A percentile compares a stretch with the other conserved stretches of the same genome.
Evolutionary conservation across 2,888 invertebrate genomes (phyloP).

Genomic region (Campopleginae sp.): DNA sequence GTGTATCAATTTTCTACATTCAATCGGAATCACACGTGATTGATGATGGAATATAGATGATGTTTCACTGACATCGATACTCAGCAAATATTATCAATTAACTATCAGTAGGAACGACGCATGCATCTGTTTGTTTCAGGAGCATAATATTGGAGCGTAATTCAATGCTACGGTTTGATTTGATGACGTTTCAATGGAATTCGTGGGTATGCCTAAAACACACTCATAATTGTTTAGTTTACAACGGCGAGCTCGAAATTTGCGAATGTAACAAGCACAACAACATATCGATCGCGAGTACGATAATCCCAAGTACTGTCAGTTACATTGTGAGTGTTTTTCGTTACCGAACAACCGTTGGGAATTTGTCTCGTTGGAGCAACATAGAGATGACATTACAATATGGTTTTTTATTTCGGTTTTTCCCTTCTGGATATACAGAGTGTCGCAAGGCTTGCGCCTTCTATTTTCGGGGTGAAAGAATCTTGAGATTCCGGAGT

Average conservation of each 20-base stretch:
- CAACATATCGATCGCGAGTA: background rate
- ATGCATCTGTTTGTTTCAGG: background rate
- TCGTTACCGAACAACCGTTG: background rate
- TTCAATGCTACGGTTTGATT: background rate
- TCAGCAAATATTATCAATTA: conserved; percentile 14
- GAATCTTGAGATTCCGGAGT: background rate
- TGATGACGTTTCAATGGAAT: background rate
- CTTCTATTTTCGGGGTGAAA: background rate
- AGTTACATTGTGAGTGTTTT: background rate
- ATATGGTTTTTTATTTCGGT: background rate
- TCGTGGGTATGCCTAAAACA: background rate
- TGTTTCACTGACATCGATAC: background rate
- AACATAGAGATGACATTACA: background rate
- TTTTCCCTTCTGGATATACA: background rate
- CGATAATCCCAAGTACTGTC: background rate
- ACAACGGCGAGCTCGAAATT: background rate
- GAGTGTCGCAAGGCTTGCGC: background rate
- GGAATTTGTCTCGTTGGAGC: background rate
- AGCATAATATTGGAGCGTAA: conserved; percentile 9
- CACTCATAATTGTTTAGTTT: background rate
- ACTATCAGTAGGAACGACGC: background rate
- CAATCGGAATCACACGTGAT: background rate
- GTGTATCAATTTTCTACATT: background rate
- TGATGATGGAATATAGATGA: background rate
- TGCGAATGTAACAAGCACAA: background rate